Percentiles rank a stretch among this genome's conserved stretches.
Evolutionary conservation across 2,113 vertebrate species (phyloP).

Genomic region (Cricetomys ansorgei): DNA sequence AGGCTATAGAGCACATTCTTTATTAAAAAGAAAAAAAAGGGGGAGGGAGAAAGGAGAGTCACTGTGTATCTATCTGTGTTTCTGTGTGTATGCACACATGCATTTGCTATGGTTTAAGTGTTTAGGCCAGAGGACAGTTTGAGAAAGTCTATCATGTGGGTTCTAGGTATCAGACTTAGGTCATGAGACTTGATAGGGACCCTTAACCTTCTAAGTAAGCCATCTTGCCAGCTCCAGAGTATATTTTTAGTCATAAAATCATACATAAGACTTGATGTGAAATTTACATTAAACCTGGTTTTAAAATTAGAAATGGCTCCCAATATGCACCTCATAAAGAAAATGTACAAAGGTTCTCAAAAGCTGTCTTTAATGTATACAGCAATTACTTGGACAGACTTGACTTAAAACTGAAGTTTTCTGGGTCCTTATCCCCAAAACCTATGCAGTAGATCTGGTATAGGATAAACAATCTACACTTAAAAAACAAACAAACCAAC

Average conservation of each 20-base stretch:
- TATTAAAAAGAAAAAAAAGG: background rate
- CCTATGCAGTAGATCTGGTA: background rate
- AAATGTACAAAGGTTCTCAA: slow-evolving; percentile 23
- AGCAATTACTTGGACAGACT: slow-evolving; percentile 21
- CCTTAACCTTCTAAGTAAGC: background rate
- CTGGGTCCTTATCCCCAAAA: background rate
- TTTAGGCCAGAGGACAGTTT: background rate
- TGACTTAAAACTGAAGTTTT: slow-evolving; percentile 46
- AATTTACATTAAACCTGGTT: slow-evolving; percentile 34
- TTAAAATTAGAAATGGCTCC: slow-evolving; percentile 42
- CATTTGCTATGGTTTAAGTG: too few species aligned
- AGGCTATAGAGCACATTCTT: slow-evolving; percentile 12
- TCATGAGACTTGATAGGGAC: background rate
- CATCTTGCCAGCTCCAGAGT: background rate
- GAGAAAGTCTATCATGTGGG: background rate
- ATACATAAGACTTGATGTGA: background rate
- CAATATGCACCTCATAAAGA: background rate
- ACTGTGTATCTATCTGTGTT: background rate
- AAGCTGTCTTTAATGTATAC: slow-evolving; percentile 3
- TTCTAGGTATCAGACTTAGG: background rate
- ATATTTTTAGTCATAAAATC: slow-evolving; percentile 23
- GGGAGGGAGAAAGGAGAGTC: background rate
- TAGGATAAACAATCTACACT: background rate
- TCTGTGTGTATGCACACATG: background rate
- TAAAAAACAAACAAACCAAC: background rate